phyloP scores from a whole-genome alignment of 2,113 vertebrate species.

The Percina caprodes region DNA sequence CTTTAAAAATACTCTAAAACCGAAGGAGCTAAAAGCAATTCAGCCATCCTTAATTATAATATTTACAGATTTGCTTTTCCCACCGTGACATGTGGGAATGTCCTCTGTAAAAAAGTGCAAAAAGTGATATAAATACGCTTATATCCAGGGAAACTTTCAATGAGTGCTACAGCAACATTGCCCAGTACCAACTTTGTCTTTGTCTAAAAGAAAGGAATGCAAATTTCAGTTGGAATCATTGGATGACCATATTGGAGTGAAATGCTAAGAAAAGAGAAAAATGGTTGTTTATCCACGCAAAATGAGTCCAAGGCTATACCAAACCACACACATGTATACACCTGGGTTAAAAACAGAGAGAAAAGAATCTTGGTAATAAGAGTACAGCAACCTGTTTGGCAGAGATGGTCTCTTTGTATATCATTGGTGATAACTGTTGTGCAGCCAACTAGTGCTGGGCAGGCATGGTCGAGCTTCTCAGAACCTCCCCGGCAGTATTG shows the following conservation, averaged over 20 bases:
- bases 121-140: neutral
- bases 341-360: neutral
- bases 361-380: neutral
- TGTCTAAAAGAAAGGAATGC: neutral
- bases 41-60: neutral
- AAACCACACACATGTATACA: conserved; percentile 7
- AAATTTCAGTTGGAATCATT: neutral
- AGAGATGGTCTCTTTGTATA: neutral
- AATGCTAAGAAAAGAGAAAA: neutral
- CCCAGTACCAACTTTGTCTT: neutral
- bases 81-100: neutral
- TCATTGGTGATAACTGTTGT: conserved; percentile 10
- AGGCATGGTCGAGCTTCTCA: conserved; percentile 14
- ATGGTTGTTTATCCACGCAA: neutral
- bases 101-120: neutral
- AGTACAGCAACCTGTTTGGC: neutral
- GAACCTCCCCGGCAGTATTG: conserved; percentile 30
- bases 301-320: neutral
- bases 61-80: neutral
- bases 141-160: neutral
- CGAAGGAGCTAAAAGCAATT: neutral
- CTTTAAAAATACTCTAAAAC: neutral
- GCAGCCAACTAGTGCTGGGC: conserved; percentile 5
- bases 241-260: neutral
- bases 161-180: neutral